Conservation (phyloP, 2,113 vertebrate genomes). For the Galbula dea region DNA sequence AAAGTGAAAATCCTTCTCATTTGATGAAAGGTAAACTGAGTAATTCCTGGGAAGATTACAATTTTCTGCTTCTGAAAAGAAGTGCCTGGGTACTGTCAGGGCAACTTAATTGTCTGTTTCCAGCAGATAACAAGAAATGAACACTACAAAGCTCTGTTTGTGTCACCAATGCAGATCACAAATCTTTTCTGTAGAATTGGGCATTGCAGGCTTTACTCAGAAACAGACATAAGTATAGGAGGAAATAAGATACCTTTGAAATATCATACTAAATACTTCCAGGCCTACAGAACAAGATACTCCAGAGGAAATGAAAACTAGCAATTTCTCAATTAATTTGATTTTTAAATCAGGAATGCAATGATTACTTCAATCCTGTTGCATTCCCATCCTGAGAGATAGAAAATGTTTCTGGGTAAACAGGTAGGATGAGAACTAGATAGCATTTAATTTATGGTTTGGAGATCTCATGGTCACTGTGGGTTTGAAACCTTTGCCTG, state of each 20-base stretch:
- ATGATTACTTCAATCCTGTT: neutral
- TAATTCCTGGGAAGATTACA: constrained; percentile 24
- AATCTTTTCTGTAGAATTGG: neutral
- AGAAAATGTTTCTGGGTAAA: neutral
- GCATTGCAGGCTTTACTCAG: neutral
- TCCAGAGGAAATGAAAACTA: neutral
- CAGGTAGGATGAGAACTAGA: neutral
- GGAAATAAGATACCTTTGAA: neutral
- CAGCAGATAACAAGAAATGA: neutral
- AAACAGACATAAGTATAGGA: neutral
- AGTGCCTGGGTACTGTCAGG: neutral
- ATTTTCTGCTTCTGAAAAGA: constrained; percentile 25
- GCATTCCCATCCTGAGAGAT: neutral
- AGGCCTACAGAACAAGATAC: neutral
- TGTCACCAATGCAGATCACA: neutral
- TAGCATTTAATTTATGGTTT: neutral
- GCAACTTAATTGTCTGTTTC: neutral
- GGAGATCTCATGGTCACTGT: neutral
- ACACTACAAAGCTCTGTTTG: neutral
- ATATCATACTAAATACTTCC: neutral
- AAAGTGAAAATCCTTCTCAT: constrained; percentile 37
- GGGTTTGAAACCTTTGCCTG: neutral
- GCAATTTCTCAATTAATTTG: neutral
- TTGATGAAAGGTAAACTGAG: constrained; percentile 17
- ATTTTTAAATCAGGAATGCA: neutral